Evolutionary conservation across 2,797 vertebrate genomes (phyloP), one percentile per base, ranked within the genome.

Genomic region (Liparis tanakae): DNA sequence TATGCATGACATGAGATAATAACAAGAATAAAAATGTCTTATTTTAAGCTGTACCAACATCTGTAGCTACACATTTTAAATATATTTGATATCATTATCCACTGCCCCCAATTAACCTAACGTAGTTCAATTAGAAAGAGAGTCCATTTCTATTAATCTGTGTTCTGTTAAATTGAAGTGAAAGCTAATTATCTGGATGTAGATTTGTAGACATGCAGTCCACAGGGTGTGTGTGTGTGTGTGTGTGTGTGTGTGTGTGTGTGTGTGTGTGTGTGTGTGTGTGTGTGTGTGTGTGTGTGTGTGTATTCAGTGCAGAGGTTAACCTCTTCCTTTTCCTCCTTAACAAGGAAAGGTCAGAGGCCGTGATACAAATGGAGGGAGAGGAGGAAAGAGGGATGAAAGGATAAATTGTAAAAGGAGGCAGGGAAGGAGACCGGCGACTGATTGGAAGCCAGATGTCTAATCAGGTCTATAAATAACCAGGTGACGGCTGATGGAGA

Each of bases 401-500:
- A 88, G 86, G 82, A 89, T 85, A 81, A 84, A 86, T 79, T 84
- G 81, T 76, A 67, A 79, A 81, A 80, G 70, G 84, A 88, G 80
- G 70, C 62, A 84, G 51, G 50, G 69, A 82, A 75, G 85, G 82
- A 88, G 86, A 79, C 75, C 63, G 0, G 30, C 58, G 86, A 67
- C 80, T 87, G 86, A 89, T 85, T 89, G 85, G 82, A 78, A 36
- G 80, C 75, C 87, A 85, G 85, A 91, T 86, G 87, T 84, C 79
- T 90, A 87, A 90, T 87, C 80, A 74, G 78, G 82, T 77, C 82
- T 84, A 88, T 89, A 88, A 90, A 90, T 91, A 87, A 90, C 70
- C 51, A 73, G 76, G 70, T 82, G 80, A 86, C 59, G 41, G 83
- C 74, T 78, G 67, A 82, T 60, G 33, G 56, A 60, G 61, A 78